Base-by-base conservation (phyloP, 2,888 invertebrate species). In the Archaeoteleia sp. region DNA sequence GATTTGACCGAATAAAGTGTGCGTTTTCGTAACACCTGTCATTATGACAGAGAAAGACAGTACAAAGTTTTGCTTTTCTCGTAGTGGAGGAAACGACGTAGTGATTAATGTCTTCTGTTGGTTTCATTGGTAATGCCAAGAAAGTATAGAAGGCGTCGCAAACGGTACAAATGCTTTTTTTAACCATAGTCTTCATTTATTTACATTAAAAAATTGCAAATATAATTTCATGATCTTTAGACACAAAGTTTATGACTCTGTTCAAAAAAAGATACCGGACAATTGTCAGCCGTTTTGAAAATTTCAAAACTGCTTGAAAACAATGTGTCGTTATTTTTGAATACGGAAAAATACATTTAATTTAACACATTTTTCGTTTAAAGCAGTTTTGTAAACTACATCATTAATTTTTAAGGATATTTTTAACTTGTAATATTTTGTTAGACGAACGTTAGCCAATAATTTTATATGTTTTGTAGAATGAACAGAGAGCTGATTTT, bases 61-160 rank as follows among this genome's bases (percentile, higher is more conserved):
- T 65, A 65, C 65, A 65, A 65, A 57, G 30, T 45, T 51, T 57
- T 51, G 29, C 7, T 51, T 65, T 45, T 57, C 45, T 63, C 45
- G 2, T 25, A 23, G 9, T 20, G 8, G 43, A 62, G 55, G 55
- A 32, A 37, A 43, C 12, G 3, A n/a, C 14, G 20, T 63, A 55
- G 63, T 45, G 35, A 61, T 61, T 34, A 35, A 43, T 9, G 9
- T 35, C 3, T 39, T 46, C 14, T 2, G 29, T 37, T 39, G 13
- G 15, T 48, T 58, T 35, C 10, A 61, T 61, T 45, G 51, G 51
- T 42, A 35, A 45, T 43, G 48, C 55, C 45, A 45, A 37, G 23
- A 9, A 12, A 32, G n/a, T 29, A 2, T 29, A 7, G 23, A 23
- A 23, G 3, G 23, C 7, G 23, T n/a, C n/a, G 23, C 23, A 7